Evolutionary conservation across 37 sponge, comb jelly and placozoan species (phyloP).

Genomic region (Crambe crambe): DNA sequence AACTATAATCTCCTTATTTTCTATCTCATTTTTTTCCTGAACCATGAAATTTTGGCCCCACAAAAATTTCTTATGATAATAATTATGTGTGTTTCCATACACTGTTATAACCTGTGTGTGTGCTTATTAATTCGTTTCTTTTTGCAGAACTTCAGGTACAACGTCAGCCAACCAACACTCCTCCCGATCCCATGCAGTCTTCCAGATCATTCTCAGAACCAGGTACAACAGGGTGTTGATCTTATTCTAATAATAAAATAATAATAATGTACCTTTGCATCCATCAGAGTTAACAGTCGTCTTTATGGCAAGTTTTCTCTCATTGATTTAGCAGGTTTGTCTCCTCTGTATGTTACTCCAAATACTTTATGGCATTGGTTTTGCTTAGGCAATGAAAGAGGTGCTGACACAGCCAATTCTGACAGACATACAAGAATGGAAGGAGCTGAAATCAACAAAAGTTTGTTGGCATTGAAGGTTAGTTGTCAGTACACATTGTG

Average conservation of each 20-base stretch:
- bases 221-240: constrained; percentile 22
- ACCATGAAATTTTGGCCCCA: too few species aligned
- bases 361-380: too few species aligned
- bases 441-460: constrained; percentile 98
- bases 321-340: constrained; percentile 91
- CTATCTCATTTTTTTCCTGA: too few species aligned
- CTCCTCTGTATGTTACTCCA: background rate
- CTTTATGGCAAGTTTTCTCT: constrained; percentile 98
- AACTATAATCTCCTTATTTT: too few species aligned
- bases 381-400: constrained; percentile 87
- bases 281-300: constrained; percentile 19
- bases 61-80: too few species aligned
- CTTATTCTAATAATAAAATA: background rate
- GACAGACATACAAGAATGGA: constrained; percentile 96
- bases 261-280: background rate
- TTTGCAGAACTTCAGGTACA: constrained; percentile 87
- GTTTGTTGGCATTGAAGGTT: constrained; percentile 94
- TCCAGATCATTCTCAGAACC: constrained; percentile 90
- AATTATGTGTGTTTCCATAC: too few species aligned
- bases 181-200: constrained; percentile 96
- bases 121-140: too few species aligned
- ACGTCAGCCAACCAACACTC: constrained; percentile 98
- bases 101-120: too few species aligned
- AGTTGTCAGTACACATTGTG: background rate
- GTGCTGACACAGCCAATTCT: constrained; percentile 93